phyloP scores from a whole-genome alignment of 2,888 invertebrate genomes.

The Gari tellinella region DNA sequence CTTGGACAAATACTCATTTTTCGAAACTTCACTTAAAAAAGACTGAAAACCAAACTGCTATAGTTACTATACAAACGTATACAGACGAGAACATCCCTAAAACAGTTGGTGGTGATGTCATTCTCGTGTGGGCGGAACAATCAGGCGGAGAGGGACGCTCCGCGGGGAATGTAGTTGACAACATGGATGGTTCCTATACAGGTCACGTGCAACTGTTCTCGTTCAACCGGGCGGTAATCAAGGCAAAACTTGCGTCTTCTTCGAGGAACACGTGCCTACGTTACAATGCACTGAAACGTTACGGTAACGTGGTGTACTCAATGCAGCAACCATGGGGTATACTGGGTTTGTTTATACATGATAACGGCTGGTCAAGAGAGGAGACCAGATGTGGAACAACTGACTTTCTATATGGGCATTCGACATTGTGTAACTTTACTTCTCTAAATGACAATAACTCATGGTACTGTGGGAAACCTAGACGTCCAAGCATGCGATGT shows the following conservation, averaged over 20 bases:
- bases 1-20: too few relatives aligned
- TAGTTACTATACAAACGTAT: too few relatives aligned
- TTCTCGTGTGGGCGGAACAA: slow-evolving; percentile 39
- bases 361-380: neutral
- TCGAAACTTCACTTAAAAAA: too few relatives aligned
- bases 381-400: slow-evolving; percentile 39
- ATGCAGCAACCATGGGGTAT: slow-evolving; percentile 36
- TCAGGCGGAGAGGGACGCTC: slow-evolving; percentile 28
- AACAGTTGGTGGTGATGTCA: slow-evolving; percentile 40
- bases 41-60: too few relatives aligned
- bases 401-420: slow-evolving; percentile 18
- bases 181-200: slow-evolving; percentile 44
- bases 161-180: slow-evolving; percentile 40
- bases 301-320: slow-evolving; percentile 48
- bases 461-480: slow-evolving; percentile 51
- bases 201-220: slow-evolving; percentile 36
- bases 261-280: slow-evolving; percentile 39
- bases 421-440: slow-evolving; percentile 49
- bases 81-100: slow-evolving; percentile 6
- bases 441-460: slow-evolving; percentile 25
- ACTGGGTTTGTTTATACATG: slow-evolving; percentile 15
- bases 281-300: slow-evolving; percentile 28
- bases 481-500: slow-evolving; percentile 15
- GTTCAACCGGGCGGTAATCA: slow-evolving; percentile 29
- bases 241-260: slow-evolving; percentile 36